Evolutionary conservation across 2,888 invertebrate species (phyloP).

Genomic region (Patella pellucida): DNA sequence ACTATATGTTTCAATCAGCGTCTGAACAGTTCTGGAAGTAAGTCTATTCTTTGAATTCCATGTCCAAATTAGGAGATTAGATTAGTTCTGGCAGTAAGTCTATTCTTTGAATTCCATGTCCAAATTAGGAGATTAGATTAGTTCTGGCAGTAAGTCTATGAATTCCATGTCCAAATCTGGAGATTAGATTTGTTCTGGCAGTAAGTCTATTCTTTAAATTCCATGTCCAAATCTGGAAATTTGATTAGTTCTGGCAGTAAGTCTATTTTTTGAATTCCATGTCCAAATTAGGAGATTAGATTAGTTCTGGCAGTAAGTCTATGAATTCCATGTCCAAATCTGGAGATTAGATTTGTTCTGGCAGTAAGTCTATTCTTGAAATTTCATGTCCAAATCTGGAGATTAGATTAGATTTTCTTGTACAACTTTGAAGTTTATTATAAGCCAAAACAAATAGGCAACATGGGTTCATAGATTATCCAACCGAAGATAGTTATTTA

Average conservation of each 20-base stretch:
- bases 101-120: background rate
- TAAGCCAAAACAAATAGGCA: too few relatives aligned
- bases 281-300: too few relatives aligned
- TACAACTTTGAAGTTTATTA: too few relatives aligned
- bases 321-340: too few relatives aligned
- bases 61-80: too few relatives aligned
- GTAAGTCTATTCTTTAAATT: too few relatives aligned
- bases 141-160: constrained; percentile 43
- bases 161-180: too few relatives aligned
- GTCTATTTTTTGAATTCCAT: constrained; percentile 12
- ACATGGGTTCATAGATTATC: too few relatives aligned
- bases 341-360: constrained; percentile 31
- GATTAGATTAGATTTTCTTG: too few relatives aligned
- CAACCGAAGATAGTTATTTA: too few relatives aligned
- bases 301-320: constrained; percentile 45
- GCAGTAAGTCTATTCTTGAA: constrained; percentile 34
- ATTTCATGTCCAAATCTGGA: too few relatives aligned
- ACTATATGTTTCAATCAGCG: constrained; percentile 35
- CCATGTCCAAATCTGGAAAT: too few relatives aligned
- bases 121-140: constrained; percentile 1
- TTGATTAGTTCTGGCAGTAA: constrained; percentile 42
- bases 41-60: constrained; percentile 18
- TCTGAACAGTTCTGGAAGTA: constrained; percentile 49
- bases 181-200: constrained; percentile 35
- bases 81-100: constrained; percentile 45